These are phyloP conservation scores for Zelleria hepariella DNA, from an alignment of 2,888 invertebrate genomes.

Conservation along the genomic window DNA sequence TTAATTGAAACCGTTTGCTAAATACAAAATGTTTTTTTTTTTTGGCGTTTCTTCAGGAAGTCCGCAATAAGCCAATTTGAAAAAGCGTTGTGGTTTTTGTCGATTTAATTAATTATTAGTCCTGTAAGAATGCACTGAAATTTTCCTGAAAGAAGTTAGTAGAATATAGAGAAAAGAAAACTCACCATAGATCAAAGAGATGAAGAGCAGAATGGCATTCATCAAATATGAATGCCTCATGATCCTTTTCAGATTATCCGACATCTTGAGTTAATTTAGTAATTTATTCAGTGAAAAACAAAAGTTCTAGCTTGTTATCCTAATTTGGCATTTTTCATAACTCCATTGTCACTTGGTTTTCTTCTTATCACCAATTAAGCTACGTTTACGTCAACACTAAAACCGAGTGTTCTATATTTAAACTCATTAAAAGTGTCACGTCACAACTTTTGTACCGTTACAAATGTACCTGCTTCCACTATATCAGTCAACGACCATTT, in stretches of 20 bases:
- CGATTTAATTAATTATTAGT: no score
- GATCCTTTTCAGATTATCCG: slow-evolving; percentile 43
- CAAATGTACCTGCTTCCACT: slow-evolving; percentile 38
- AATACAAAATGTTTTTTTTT: no score
- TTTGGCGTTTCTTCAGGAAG: no score
- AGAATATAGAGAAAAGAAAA: slow-evolving; percentile 12
- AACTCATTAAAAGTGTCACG: slow-evolving; percentile 32
- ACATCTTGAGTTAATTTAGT: slow-evolving; percentile 38
- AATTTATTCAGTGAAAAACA: slow-evolving; percentile 13
- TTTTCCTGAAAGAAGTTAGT: neutral
- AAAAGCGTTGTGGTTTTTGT: no score
- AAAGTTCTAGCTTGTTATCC: slow-evolving; percentile 19
- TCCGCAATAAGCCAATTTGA: no score
- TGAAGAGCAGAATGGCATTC: slow-evolving; percentile 54
- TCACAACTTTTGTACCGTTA: slow-evolving; percentile 40
- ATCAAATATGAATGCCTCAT: slow-evolving; percentile 53
- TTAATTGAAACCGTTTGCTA: no score
- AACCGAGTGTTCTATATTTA: slow-evolving; percentile 17
- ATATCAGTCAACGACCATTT: slow-evolving; percentile 57
- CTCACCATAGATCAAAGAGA: slow-evolving; percentile 65
- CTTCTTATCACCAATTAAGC: slow-evolving; percentile 19
- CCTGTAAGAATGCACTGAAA: no score
- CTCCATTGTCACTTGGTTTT: slow-evolving; percentile 45
- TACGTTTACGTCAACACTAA: slow-evolving; percentile 11
- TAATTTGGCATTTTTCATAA: slow-evolving; percentile 24